These are phyloP conservation scores for Ips nitidus DNA, from an alignment of 1,140 invertebrate genomes.

Conservation along the genomic window DNA sequence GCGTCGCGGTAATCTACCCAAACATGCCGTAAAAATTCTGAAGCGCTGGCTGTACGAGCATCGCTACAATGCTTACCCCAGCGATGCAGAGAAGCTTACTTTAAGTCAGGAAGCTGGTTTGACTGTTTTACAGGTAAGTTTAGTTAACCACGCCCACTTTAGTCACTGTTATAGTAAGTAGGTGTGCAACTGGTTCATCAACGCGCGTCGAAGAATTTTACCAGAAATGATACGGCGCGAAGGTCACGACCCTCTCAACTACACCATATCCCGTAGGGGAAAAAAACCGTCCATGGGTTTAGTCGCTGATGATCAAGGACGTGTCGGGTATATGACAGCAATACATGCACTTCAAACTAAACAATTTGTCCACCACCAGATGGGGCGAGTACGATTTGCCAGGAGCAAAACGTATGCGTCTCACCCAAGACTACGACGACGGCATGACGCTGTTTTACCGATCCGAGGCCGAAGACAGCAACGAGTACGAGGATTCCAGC, in stretches of 20 bases:
- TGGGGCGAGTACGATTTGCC: constrained; percentile 39
- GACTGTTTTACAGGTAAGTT: constrained; percentile 66
- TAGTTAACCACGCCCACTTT: background rate
- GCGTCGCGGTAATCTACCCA: constrained; percentile 85
- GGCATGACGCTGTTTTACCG: constrained; percentile 60
- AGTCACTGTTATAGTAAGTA: constrained; percentile 44
- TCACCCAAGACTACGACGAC: constrained; percentile 62
- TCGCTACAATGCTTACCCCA: constrained; percentile 93
- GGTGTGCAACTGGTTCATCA: constrained; percentile 96
- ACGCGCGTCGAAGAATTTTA: constrained; percentile 85
- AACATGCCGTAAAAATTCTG: constrained; percentile 87
- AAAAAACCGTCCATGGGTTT: constrained; percentile 60
- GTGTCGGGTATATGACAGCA: constrained; percentile 34
- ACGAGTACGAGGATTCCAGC: constrained; percentile 65
- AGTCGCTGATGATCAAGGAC: constrained; percentile 44
- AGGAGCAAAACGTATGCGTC: constrained; percentile 43
- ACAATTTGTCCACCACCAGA: background rate
- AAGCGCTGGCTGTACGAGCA: constrained; percentile 92
- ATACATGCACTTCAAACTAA: too few relatives aligned
- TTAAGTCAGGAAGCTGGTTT: constrained; percentile 84
- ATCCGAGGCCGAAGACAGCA: constrained; percentile 58
- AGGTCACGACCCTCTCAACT: constrained; percentile 87
- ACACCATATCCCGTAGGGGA: constrained; percentile 87
- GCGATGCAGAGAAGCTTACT: constrained; percentile 83
- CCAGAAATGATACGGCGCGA: constrained; percentile 91